phyloP scores from a whole-genome alignment of 2,888 invertebrate genomes.

The Schizotus pectinicornis region DNA sequence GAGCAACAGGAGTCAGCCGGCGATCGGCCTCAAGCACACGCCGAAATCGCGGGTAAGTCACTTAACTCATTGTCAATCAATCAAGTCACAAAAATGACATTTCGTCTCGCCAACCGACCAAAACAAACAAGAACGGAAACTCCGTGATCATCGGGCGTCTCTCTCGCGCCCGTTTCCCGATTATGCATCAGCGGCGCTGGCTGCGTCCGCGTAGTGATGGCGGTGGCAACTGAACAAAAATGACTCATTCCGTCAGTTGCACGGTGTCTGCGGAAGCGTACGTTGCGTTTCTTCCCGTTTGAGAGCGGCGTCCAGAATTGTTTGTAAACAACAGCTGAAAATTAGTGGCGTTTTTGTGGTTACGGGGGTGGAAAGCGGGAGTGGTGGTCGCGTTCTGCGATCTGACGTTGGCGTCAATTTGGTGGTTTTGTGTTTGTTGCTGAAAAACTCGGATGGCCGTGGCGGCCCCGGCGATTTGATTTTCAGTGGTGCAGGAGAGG shows the following conservation, averaged over 20 bases:
- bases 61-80: neutral
- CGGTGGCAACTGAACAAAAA: constrained; percentile 22
- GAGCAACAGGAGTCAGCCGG: constrained; percentile 73
- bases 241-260: constrained; percentile 28
- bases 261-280: constrained; percentile 14
- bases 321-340: constrained; percentile 38
- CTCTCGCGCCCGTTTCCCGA: neutral
- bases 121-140: neutral
- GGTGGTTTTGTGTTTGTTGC: neutral
- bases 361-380: constrained; percentile 1
- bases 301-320: constrained; percentile 11
- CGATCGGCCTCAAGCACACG: constrained; percentile 71
- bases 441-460: too few relatives aligned
- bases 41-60: constrained; percentile 71
- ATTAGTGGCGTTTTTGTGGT: constrained; percentile 28
- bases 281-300: constrained; percentile 5
- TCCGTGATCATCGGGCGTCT: neutral
- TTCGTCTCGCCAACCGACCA: neutral
- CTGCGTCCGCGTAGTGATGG: constrained; percentile 13
- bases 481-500: too few relatives aligned
- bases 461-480: too few relatives aligned
- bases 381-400: neutral
- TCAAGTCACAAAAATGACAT: neutral
- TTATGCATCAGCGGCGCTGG: constrained; percentile 11
- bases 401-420: too few relatives aligned